Percentiles rank a stretch among this genome's conserved stretches.
These are phyloP conservation scores for Sebastolobus alascanus DNA, from an alignment of 2,797 vertebrate species.

Conservation along the genomic window DNA sequence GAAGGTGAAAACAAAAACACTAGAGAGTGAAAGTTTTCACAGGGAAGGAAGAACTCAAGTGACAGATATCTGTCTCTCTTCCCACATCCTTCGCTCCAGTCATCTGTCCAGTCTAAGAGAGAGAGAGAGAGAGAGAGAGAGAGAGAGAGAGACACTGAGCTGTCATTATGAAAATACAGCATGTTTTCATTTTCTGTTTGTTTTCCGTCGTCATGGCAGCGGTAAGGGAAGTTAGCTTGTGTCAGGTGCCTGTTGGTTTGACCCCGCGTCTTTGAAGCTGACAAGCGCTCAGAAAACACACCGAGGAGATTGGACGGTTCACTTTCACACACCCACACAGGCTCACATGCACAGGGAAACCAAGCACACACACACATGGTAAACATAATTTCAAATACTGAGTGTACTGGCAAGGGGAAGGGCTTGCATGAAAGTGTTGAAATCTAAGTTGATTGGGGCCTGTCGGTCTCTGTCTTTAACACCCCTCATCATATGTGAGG, in stretches of 20 bases:
- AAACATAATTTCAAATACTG: conserved; percentile 23
- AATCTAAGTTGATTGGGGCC: conserved; percentile 42
- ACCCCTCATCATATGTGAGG: neutral
- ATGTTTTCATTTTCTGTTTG: conserved; percentile 72
- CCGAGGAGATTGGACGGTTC: conserved; percentile 63
- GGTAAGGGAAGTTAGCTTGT: conserved; percentile 63
- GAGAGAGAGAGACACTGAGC: conserved; percentile 43
- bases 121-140: neutral
- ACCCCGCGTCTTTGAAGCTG: conserved; percentile 73
- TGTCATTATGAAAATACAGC: conserved; percentile 65
- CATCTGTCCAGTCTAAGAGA: conserved; percentile 43
- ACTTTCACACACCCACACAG: conserved; percentile 64
- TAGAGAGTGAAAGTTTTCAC: conserved; percentile 19
- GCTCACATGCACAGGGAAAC: conserved; percentile 26
- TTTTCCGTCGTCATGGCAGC: conserved; percentile 78
- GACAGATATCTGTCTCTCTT: conserved; percentile 52
- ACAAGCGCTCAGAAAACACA: conserved; percentile 60
- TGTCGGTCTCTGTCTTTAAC: conserved; percentile 26
- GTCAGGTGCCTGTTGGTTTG: conserved; percentile 75
- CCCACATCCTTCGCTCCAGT: conserved; percentile 33
- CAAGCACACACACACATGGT: neutral
- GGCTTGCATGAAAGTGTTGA: conserved; percentile 29
- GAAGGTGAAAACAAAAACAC: conserved; percentile 40
- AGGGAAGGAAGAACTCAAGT: conserved; percentile 30
- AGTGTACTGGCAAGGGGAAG: conserved; percentile 7